Percentiles rank a stretch among this genome's conserved stretches.
These are phyloP conservation scores for Phaenicophaeus curvirostris DNA, from an alignment of 2,797 vertebrate genomes.

Conservation along the genomic window DNA sequence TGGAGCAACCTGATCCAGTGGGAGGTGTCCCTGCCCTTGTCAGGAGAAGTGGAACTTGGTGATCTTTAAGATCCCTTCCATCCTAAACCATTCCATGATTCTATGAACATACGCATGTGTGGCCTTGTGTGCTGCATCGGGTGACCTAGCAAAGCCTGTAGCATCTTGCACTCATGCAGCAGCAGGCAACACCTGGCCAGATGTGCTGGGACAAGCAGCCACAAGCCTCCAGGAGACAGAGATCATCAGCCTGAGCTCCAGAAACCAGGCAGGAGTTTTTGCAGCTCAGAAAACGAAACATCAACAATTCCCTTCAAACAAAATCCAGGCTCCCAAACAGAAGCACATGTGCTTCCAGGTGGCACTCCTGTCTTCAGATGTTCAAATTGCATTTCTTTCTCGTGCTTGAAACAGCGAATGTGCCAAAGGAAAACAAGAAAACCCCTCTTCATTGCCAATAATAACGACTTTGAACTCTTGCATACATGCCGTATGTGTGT, in stretches of 20 bases:
- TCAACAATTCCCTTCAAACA: not conserved
- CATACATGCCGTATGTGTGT: rapidly evolving
- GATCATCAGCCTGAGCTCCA: rapidly evolving
- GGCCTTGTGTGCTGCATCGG: not conserved
- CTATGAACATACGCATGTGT: rapidly evolving
- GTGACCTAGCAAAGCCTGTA: not conserved
- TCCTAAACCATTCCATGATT: no score
- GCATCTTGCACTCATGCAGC: rapidly evolving
- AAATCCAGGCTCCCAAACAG: not conserved
- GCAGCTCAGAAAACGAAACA: not conserved
- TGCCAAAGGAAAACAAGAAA: not conserved
- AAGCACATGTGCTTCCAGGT: constrained; percentile 2
- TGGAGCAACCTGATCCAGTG: no score
- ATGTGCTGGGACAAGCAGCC: not conserved
- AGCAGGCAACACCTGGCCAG: not conserved
- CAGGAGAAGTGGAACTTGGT: no score
- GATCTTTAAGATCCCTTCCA: no score
- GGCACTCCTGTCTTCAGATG: constrained; percentile 6
- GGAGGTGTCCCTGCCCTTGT: no score
- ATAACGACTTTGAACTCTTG: not conserved
- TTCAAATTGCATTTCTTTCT: not conserved
- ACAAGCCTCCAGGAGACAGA: rapidly evolving
- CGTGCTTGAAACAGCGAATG: not conserved
- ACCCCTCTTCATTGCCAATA: rapidly evolving
- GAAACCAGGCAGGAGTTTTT: not conserved